A percentile compares a stretch with the other conserved stretches of the same genome.
Evolutionary conservation across 2,113 vertebrate species (phyloP).

Genomic region (Engraulis encrasicolus): DNA sequence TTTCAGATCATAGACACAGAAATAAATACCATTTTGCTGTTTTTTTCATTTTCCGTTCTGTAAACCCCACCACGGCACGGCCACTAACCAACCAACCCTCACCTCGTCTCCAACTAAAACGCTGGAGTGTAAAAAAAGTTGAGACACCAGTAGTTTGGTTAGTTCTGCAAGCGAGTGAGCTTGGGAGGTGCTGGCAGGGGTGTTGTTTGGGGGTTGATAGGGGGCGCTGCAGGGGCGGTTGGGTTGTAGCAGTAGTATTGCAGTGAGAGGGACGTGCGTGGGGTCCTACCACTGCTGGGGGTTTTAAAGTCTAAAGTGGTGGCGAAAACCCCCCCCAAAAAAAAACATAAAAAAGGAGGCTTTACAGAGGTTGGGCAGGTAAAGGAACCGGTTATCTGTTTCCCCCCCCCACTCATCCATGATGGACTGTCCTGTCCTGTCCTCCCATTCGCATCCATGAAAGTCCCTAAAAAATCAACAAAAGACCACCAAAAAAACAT

Average conservation of each 20-base stretch:
- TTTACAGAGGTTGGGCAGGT: not conserved
- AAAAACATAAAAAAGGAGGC: too few relatives aligned
- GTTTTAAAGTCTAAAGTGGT: not conserved
- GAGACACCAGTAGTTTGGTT: slow-evolving; percentile 76
- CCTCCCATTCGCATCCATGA: too few relatives aligned
- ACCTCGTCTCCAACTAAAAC: slow-evolving; percentile 76
- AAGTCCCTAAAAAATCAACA: too few relatives aligned
- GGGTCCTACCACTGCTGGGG: not conserved
- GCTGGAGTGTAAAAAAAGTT: slow-evolving; percentile 72
- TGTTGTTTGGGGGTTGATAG: too few relatives aligned
- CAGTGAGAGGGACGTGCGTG: slow-evolving; percentile 52
- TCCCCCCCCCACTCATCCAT: too few relatives aligned
- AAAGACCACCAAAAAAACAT: not conserved
- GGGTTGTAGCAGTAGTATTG: slow-evolving; percentile 76
- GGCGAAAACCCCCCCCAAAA: too few relatives aligned
- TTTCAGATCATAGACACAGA: slow-evolving; percentile 55
- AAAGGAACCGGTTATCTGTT: too few relatives aligned
- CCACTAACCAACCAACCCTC: too few relatives aligned
- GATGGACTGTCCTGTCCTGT: too few relatives aligned
- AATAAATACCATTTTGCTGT: slow-evolving; percentile 76
- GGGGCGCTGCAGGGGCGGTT: too few relatives aligned
- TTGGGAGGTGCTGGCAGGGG: too few relatives aligned
- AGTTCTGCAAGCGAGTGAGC: slow-evolving; percentile 72
- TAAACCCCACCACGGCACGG: slow-evolving; percentile 36
- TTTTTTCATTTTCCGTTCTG: slow-evolving; percentile 57